Base-by-base conservation (phyloP, 2,888 invertebrate species). In the Cheilosia pagana region DNA sequence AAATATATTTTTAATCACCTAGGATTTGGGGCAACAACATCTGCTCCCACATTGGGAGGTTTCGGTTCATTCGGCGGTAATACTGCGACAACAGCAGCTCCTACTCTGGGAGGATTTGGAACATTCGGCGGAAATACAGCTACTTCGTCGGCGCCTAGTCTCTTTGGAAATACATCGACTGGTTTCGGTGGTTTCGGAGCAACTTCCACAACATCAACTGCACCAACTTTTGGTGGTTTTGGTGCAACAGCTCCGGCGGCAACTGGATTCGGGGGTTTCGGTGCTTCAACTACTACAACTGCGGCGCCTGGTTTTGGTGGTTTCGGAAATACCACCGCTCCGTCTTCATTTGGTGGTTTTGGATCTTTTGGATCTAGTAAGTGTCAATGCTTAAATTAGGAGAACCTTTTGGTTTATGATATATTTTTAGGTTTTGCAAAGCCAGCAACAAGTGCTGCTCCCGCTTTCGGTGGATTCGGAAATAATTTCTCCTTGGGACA, bases 381-480 rank as follows among this genome's bases (percentile, higher is more conserved):
- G 48, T 50, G 48, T 19, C 48, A 52, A 52, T 8, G 14, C 4
- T 52, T 45, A 2, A 4, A 3, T 4, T 10, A 12, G 16, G 45
- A 19, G 19, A 43, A 21, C 8, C 10, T 1, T 35, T 31, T 19
- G 1, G 19, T 57, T 35, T 12, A 12, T 12, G 1, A 35, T 12
- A 0, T 50, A 12, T 53, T 74, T 68, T 1, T 41, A 91, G 92
- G 79, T 39, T 92, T 92, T 88, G 91, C 91, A 2, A 91, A 92
- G 67, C 90, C 92, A 8, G 89, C 92, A 0, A 88, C 89, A 19
- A 88, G 89, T 14, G 89, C 90, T 14, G 89, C 90, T 2, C 91
- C 92, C n/a, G 91, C 93, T 4, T 93, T 93, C 88, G 92, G 93
- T 21, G 93, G 93, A 1, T 94, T 94, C 87, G 93, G 93, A 1